These are phyloP conservation scores for Nerophis ophidion DNA, from an alignment of 2,113 vertebrate species.

Conservation along the genomic window DNA sequence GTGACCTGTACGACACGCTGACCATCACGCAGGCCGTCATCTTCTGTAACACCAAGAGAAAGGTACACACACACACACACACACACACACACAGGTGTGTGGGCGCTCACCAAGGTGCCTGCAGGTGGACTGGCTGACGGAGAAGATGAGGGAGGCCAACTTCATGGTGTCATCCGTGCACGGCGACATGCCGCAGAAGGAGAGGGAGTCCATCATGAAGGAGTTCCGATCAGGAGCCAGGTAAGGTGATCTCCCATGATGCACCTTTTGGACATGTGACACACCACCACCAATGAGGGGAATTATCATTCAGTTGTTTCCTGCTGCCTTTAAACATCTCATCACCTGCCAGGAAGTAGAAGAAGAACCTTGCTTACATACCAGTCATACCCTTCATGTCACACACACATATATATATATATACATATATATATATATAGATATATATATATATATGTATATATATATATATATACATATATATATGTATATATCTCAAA, in stretches of 20 bases:
- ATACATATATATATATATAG: no score
- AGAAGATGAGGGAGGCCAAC: slow-evolving; percentile 98
- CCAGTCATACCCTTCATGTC: no score
- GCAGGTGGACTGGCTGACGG: slow-evolving; percentile 97
- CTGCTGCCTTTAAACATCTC: no score
- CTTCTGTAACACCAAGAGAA: slow-evolving; percentile 98
- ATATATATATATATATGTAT: no score
- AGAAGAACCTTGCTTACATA: no score
- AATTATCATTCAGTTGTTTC: no score
- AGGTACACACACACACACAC: slow-evolving; percentile 69
- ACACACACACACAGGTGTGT: not conserved
- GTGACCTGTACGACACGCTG: slow-evolving; percentile 94
- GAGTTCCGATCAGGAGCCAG: slow-evolving; percentile 96
- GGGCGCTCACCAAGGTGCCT: not conserved
- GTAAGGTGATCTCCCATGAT: slow-evolving; percentile 47
- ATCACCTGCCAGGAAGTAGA: no score
- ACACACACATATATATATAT: no score
- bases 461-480: no score
- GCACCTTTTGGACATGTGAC: not conserved
- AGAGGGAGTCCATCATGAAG: slow-evolving; percentile 98
- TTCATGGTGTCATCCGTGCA: slow-evolving; percentile 99
- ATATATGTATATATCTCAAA: no score
- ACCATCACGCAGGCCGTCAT: slow-evolving; percentile 98
- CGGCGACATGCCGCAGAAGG: slow-evolving; percentile 98
- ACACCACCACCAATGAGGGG: no score